Evolutionary conservation across 2,113 vertebrate species (phyloP).

Genomic region (Meleagris gallopavo): DNA sequence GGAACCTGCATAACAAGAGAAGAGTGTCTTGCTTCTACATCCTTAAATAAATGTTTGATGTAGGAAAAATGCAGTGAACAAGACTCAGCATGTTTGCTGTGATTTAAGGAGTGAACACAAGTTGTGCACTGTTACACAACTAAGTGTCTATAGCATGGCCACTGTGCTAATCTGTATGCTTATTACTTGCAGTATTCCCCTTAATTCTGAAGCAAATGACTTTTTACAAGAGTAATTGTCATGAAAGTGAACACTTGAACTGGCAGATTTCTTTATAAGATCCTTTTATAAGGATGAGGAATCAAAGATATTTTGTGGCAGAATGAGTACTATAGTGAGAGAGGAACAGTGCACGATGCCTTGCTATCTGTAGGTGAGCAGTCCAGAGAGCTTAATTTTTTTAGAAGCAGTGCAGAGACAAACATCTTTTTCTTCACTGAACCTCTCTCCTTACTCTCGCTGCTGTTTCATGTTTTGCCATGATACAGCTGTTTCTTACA

Average conservation of each 20-base stretch:
- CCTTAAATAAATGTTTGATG: too few species aligned
- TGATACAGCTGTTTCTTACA: background rate
- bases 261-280: background rate
- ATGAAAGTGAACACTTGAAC: background rate
- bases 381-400: background rate
- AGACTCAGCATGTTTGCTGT: too few species aligned
- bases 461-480: background rate
- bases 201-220: background rate
- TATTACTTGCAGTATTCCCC: background rate
- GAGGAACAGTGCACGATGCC: background rate
- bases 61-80: too few species aligned
- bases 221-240: background rate
- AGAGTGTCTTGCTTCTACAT: too few species aligned
- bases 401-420: background rate
- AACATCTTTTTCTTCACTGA: background rate
- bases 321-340: background rate
- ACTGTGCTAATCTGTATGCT: background rate
- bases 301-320: background rate
- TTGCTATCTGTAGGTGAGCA: background rate
- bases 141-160: background rate
- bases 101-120: too few species aligned
- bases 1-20: too few species aligned
- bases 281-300: background rate
- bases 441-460: background rate
- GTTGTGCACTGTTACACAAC: too few species aligned